phyloP scores from a whole-genome alignment of 92 coral and sea anemone genomes.

The Paragorgia papillata region DNA sequence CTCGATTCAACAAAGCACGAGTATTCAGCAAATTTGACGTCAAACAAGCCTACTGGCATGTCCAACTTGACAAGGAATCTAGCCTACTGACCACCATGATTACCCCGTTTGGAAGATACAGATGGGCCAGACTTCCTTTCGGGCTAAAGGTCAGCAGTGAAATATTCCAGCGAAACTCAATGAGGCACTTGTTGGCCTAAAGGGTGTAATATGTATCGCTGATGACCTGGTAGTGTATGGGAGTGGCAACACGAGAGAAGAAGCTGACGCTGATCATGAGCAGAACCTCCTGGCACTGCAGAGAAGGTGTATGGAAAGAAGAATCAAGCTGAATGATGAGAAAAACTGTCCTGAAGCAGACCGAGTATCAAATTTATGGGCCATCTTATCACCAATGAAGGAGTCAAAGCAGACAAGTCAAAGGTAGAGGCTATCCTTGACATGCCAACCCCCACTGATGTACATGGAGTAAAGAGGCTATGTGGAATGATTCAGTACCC shows the following conservation, averaged over 20 bases:
- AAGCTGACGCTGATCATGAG: conserved; percentile 27
- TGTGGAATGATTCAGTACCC: conserved; percentile 60
- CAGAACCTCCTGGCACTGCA: conserved; percentile 14
- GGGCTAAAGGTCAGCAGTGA: conserved; percentile 45
- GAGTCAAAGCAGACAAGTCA: conserved; percentile 46
- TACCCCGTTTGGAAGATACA: conserved; percentile 57
- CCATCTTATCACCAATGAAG: conserved; percentile 42
- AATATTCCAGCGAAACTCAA: conserved; percentile 48
- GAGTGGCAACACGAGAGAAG: conserved; percentile 35
- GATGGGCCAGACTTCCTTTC: conserved; percentile 52
- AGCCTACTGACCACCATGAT: conserved; percentile 43
- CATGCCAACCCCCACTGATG: conserved; percentile 57
- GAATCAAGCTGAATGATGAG: conserved; percentile 26
- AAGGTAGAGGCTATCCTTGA: conserved; percentile 47
- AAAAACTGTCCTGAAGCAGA: conserved; percentile 34
- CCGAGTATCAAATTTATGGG: conserved; percentile 29
- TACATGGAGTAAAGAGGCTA: conserved; percentile 55
- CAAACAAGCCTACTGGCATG: conserved; percentile 41
- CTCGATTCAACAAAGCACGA: conserved; percentile 32
- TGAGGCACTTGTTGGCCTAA: conserved; percentile 52
- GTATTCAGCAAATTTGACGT: conserved; percentile 51
- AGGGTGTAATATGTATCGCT: conserved; percentile 42
- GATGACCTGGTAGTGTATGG: conserved; percentile 55
- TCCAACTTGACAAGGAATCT: conserved; percentile 24
- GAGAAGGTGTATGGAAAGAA: conserved; percentile 9